phyloP scores from a whole-genome alignment of 2,113 vertebrate genomes.

The Daphoenositta chrysoptera region DNA sequence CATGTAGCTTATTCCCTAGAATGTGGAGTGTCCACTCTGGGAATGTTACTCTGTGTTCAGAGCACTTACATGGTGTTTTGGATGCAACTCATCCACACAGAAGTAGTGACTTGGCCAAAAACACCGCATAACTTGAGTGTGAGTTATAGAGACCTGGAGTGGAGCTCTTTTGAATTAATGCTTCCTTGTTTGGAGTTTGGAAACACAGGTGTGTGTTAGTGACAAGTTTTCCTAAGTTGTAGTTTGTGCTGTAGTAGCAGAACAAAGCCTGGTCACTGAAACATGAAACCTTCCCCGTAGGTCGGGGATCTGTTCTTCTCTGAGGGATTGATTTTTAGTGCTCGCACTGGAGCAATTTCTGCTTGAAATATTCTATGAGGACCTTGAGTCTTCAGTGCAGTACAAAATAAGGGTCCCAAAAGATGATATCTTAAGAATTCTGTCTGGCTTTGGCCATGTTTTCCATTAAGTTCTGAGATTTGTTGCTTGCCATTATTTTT shows the following conservation, averaged over 20 bases:
- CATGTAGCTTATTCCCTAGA: neutral
- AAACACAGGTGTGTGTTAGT: neutral
- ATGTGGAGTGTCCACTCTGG: neutral
- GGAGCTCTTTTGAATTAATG: neutral
- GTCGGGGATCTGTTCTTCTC: neutral
- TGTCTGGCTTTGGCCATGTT: neutral
- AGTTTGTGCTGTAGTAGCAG: neutral
- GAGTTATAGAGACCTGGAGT: neutral
- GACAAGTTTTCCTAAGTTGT: neutral
- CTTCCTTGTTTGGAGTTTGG: neutral
- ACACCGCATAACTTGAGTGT: neutral
- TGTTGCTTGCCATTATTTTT: neutral
- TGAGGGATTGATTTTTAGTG: neutral
- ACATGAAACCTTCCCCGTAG: neutral
- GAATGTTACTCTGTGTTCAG: neutral
- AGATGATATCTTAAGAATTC: neutral
- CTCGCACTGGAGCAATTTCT: neutral
- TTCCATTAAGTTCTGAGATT: neutral
- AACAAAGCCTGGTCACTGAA: neutral
- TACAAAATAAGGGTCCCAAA: neutral
- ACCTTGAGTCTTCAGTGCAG: neutral
- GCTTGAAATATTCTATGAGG: neutral
- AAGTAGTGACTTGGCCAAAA: neutral
- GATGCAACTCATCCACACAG: neutral
- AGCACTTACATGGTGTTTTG: neutral